phyloP scores from a whole-genome alignment of 2,888 invertebrate genomes.

The Hirtodrosophila cameraria region DNA sequence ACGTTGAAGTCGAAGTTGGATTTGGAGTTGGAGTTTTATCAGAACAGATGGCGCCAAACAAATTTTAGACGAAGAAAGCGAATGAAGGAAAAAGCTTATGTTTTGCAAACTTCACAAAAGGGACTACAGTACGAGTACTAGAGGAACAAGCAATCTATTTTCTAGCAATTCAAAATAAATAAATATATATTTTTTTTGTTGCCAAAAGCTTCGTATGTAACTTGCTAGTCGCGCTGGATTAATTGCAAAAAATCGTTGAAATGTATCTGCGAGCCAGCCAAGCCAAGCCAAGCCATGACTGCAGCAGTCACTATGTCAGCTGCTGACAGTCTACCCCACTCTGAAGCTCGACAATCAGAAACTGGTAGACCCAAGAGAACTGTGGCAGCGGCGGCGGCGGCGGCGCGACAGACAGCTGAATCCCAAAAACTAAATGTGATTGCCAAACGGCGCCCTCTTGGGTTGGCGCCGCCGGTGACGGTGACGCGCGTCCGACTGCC shows the following conservation, averaged over 20 bases:
- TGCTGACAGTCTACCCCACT: slow-evolving; percentile 15
- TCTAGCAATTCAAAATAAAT: slow-evolving; percentile 2
- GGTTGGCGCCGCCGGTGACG: slow-evolving; percentile 42
- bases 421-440: slow-evolving; percentile 66
- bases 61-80: slow-evolving; percentile 2
- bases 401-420: slow-evolving; percentile 13
- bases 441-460: slow-evolving; percentile 69
- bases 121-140: no score
- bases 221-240: slow-evolving; percentile 5
- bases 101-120: no score
- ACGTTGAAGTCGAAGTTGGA: neutral
- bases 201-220: neutral
- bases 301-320: slow-evolving; percentile 8
- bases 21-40: no score
- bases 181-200: no score
- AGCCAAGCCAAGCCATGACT: neutral
- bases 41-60: slow-evolving; percentile 45
- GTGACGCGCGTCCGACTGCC: slow-evolving; percentile 12
- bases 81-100: no score
- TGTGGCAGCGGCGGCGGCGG: slow-evolving; percentile 1
- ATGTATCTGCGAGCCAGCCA: slow-evolving; percentile 7
- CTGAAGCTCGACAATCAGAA: slow-evolving; percentile 2
- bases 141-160: neutral
- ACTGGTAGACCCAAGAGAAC: neutral
- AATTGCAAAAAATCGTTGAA: slow-evolving; percentile 17